These are phyloP conservation scores for Onychomys leucogaster DNA, from an alignment of 2,797 vertebrate genomes.

Conservation along the genomic window DNA sequence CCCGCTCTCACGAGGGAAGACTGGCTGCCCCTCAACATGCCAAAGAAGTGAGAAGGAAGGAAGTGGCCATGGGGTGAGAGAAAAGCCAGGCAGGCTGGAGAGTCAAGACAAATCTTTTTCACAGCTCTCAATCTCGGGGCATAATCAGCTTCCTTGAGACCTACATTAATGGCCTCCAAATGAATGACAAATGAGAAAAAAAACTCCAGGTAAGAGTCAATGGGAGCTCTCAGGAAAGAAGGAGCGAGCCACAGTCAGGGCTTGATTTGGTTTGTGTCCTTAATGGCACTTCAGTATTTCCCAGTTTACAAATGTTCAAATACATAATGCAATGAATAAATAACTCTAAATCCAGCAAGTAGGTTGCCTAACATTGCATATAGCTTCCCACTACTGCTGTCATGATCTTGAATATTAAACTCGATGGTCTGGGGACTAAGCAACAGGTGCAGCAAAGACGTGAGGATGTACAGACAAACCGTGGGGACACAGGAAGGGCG, in stretches of 20 bases:
- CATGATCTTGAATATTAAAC: background rate
- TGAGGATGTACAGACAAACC: fast-evolving
- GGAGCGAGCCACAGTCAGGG: background rate
- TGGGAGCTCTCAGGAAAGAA: background rate
- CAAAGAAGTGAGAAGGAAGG: background rate
- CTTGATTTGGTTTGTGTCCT: background rate
- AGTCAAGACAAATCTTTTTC: background rate
- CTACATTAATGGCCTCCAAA: background rate
- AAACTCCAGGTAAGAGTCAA: background rate
- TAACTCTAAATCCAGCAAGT: slow-evolving; percentile 7
- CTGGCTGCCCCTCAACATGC: background rate
- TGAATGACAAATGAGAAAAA: background rate
- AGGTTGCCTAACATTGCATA: background rate
- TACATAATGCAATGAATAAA: background rate
- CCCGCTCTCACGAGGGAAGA: fast-evolving
- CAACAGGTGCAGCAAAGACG: background rate
- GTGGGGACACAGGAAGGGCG: background rate
- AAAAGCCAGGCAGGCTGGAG: background rate
- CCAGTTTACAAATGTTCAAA: background rate
- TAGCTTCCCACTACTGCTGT: background rate
- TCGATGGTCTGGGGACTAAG: background rate
- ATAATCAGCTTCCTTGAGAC: background rate
- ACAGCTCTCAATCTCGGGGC: background rate
- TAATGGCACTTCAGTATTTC: background rate
- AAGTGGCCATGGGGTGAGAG: background rate